Percentiles rank a stretch among this genome's conserved stretches.
Evolutionary conservation across 2,888 invertebrate genomes (phyloP).

Genomic region (Leptopilina syphax): DNA sequence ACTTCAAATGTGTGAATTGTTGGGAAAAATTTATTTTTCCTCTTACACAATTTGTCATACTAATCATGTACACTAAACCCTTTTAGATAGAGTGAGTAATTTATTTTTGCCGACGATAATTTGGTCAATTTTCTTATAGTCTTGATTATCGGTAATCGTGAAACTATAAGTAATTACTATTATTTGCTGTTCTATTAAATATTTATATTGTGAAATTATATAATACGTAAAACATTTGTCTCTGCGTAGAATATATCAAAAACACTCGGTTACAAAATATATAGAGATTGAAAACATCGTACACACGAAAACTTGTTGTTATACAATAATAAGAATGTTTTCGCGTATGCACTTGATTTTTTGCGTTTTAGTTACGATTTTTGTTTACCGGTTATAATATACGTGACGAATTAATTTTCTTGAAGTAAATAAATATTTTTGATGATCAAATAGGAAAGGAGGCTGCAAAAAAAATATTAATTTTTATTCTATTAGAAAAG

Average conservation of each 20-base stretch:
- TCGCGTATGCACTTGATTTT: not conserved
- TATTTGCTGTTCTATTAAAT: not conserved
- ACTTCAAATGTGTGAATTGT: no score
- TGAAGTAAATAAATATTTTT: not conserved
- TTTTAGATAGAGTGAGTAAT: not conserved
- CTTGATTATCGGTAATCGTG: not conserved
- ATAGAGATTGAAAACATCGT: not conserved
- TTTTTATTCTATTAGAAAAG: no score
- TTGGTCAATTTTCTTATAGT: slow-evolving; percentile 8
- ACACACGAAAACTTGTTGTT: not conserved
- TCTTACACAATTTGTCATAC: slow-evolving; percentile 16
- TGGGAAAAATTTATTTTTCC: not conserved
- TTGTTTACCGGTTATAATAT: not conserved
- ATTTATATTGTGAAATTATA: not conserved
- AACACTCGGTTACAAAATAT: not conserved
- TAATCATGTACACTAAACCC: not conserved
- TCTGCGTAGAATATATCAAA: not conserved
- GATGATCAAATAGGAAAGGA: no score
- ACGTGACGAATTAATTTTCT: not conserved
- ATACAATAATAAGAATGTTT: not conserved
- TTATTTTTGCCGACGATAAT: not conserved
- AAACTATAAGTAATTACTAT: not conserved
- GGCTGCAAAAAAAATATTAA: not conserved
- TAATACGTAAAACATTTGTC: not conserved
- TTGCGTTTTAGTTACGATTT: not conserved